phyloP scores from a whole-genome alignment of 2,797 vertebrate species.

The Fundulus diaphanus region DNA sequence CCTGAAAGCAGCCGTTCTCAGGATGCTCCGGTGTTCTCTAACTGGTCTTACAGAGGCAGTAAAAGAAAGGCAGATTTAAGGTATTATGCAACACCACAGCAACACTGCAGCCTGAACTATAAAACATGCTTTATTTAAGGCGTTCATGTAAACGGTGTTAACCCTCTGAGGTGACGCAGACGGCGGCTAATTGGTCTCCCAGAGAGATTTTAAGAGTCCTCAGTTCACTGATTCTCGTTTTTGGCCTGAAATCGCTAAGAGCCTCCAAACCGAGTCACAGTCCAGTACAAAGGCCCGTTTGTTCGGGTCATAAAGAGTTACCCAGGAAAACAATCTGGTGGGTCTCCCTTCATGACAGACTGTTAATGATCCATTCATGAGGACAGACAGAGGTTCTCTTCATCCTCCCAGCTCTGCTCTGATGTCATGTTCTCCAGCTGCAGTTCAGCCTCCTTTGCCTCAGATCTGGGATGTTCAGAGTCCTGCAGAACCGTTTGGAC shows the following conservation, averaged over 20 bases:
- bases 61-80: slow-evolving; percentile 15
- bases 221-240: slow-evolving; percentile 11
- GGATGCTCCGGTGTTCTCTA: background rate
- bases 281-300: background rate
- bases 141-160: slow-evolving; percentile 50
- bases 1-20: background rate
- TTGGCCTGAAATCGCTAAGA: slow-evolving; percentile 8
- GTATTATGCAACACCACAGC: slow-evolving; percentile 10
- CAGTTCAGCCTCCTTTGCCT: background rate
- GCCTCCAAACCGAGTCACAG: slow-evolving; percentile 20
- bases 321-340: background rate
- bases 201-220: slow-evolving; percentile 24
- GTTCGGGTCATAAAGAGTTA: background rate
- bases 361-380: background rate
- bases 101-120: slow-evolving; percentile 26
- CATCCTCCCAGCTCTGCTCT: slow-evolving; percentile 52
- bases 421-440: slow-evolving; percentile 55
- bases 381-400: background rate
- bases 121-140: slow-evolving; percentile 28
- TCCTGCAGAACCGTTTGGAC: background rate
- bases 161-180: slow-evolving; percentile 36
- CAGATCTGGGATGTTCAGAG: background rate
- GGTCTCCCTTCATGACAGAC: background rate
- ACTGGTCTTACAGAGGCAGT: background rate
- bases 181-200: slow-evolving; percentile 16